Evolutionary conservation across 2,888 invertebrate species (phyloP), one percentile per base, ranked within the genome.

Genomic region (Tetranychus piercei): DNA sequence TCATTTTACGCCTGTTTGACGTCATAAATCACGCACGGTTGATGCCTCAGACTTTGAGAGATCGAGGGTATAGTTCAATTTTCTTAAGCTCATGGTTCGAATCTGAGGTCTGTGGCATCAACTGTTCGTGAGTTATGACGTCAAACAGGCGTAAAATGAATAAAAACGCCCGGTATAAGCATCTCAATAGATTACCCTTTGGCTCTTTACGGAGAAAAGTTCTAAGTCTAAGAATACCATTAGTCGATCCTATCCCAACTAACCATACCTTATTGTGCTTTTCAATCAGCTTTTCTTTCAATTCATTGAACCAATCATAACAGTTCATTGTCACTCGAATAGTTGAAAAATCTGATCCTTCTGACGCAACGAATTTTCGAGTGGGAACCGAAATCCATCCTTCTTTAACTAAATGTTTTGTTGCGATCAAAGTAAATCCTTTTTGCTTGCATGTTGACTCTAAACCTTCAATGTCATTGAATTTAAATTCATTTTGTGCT

Each of bases 191-290:
- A 45, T 45, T 44, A 20, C 72, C 72, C 9, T 15, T 8, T 2
- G 72, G 72, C n/a, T 72, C 72, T 72, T 45, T 44, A 5, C 55
- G 44, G 18, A 72, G n/a, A 34, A 23, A 71, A 43, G 34, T 71
- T 8, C 34, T 6, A 23, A 71, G 18, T 43, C 71, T 43, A 9
- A 71, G 22, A 34, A 71, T 34, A 18, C 71, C 71, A 34, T 71
- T 71, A 11, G 71, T 71, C 43, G 43, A n/a, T 71, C 44, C 44
- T 9, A 7, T 7, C 11, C 44, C 71, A 71, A 23, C 44, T 22
- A 71, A 6, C 71, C 71, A 71, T 34, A 71, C 23, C 18, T 18
- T 34, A 9, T 34, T 71, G 7, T 11, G 7, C 34, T 71, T 71
- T 43, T 34, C 71, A 43, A 22, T 71, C 34, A 71, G 4, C n/a